Percentiles rank a stretch among this genome's conserved stretches.
Conservation (phyloP, 2,888 invertebrate species). For the Caprella mutica region DNA sequence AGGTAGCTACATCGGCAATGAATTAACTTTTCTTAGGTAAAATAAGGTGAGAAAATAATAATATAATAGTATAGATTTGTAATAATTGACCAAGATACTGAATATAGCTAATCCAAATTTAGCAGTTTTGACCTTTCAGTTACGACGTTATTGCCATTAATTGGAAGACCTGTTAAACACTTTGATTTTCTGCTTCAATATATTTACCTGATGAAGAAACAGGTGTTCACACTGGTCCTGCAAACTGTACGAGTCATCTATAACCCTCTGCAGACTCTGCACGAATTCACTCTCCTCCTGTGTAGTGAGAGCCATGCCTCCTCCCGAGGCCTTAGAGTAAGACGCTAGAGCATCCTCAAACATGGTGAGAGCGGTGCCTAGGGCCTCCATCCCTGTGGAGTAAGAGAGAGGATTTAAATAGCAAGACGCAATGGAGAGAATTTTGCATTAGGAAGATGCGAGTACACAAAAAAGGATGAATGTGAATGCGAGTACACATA, state of each 20-base stretch:
- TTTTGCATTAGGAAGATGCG: background rate
- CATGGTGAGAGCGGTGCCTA: slow-evolving; percentile 80
- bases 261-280: slow-evolving; percentile 61
- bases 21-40: too few species aligned
- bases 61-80: too few species aligned
- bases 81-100: too few species aligned
- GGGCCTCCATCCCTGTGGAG: slow-evolving; percentile 66
- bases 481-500: too few species aligned
- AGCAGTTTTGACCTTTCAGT: too few species aligned
- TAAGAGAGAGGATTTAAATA: background rate
- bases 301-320: slow-evolving; percentile 58
- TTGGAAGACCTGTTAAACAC: too few species aligned
- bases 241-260: slow-evolving; percentile 72
- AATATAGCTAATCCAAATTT: too few species aligned
- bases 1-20: too few species aligned
- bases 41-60: too few species aligned
- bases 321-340: slow-evolving; percentile 47
- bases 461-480: too few species aligned
- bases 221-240: slow-evolving; percentile 73
- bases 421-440: background rate
- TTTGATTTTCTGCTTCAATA: too few species aligned
- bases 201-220: slow-evolving; percentile 55
- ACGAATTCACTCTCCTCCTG: slow-evolving; percentile 77
- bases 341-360: slow-evolving; percentile 89
- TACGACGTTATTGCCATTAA: too few species aligned